Evolutionary conservation across 2,797 vertebrate genomes (phyloP).

Genomic region (Crenuchus spilurus): DNA sequence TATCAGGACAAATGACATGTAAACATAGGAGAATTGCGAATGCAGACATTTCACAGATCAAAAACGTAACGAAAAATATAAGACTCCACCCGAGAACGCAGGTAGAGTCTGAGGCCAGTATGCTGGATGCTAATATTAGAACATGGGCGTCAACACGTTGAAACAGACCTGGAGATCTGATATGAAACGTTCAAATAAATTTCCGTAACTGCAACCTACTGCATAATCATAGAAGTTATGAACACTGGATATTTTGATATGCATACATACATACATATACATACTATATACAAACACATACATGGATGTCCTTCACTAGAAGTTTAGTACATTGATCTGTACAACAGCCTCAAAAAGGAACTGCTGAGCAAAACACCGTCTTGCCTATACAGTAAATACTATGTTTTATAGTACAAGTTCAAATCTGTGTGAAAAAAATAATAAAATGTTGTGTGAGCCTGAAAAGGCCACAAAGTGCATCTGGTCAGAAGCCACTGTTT

Average conservation of each 20-base stretch:
- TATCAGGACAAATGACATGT: slow-evolving; percentile 13
- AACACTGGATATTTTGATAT: slow-evolving; percentile 58
- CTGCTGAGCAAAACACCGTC: slow-evolving; percentile 74
- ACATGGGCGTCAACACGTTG: slow-evolving; percentile 18
- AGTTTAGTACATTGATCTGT: slow-evolving; percentile 75
- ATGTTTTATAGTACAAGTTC: slow-evolving; percentile 60
- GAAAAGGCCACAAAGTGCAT: slow-evolving; percentile 87
- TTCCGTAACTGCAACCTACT: slow-evolving; percentile 49
- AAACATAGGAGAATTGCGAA: slow-evolving; percentile 45
- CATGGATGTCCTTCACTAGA: slow-evolving; percentile 72
- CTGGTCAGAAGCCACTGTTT: slow-evolving; percentile 79
- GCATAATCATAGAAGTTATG: slow-evolving; percentile 48
- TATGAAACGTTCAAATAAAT: slow-evolving; percentile 14
- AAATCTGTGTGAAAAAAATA: slow-evolving; percentile 64
- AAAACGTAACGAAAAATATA: not conserved
- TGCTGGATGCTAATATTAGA: slow-evolving; percentile 28
- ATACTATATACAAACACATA: slow-evolving; percentile 65
- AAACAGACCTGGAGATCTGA: slow-evolving; percentile 16
- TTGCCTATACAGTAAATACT: slow-evolving; percentile 76
- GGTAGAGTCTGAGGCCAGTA: slow-evolving; percentile 28
- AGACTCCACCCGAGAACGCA: slow-evolving; percentile 24
- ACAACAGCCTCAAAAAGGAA: slow-evolving; percentile 77
- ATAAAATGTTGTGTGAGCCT: slow-evolving; percentile 74
- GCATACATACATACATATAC: slow-evolving; percentile 51
- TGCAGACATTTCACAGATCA: slow-evolving; percentile 12